Evolutionary conservation across 2,113 vertebrate species (phyloP).

Genomic region (Tragelaphus scriptus): DNA sequence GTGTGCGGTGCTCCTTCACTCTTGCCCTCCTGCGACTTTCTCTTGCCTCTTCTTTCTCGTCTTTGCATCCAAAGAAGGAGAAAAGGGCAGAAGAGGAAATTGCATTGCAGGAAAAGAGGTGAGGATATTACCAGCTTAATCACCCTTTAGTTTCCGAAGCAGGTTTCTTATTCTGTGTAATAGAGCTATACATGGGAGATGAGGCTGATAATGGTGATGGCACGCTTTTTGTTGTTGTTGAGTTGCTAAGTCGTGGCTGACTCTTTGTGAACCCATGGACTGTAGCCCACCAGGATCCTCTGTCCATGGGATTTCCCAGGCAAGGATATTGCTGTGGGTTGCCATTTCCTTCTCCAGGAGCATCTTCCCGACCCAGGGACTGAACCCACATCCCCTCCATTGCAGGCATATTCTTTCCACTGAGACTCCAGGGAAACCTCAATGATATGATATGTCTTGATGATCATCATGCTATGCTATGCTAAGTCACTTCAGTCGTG

Average conservation of each 20-base stretch:
- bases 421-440: neutral
- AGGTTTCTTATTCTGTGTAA: neutral
- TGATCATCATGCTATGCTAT: too few species aligned
- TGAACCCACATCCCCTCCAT: neutral
- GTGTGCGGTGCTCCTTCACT: neutral
- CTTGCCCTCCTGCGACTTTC: neutral
- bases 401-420: neutral
- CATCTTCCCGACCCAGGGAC: neutral
- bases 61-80: neutral
- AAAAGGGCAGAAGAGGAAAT: neutral
- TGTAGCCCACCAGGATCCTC: neutral
- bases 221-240: neutral
- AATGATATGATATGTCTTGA: neutral
- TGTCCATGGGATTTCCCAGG: neutral
- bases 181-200: neutral
- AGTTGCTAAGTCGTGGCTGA: neutral
- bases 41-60: neutral
- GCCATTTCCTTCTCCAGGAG: neutral
- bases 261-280: neutral
- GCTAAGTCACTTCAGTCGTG: too few species aligned
- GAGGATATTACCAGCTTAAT: neutral
- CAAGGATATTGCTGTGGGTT: neutral
- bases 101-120: constrained; percentile 3
- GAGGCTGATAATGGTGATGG: neutral
- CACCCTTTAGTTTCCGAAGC: neutral